Conservation (phyloP, 2,113 vertebrate genomes). For the Lycocorax pyrrhopterus region DNA sequence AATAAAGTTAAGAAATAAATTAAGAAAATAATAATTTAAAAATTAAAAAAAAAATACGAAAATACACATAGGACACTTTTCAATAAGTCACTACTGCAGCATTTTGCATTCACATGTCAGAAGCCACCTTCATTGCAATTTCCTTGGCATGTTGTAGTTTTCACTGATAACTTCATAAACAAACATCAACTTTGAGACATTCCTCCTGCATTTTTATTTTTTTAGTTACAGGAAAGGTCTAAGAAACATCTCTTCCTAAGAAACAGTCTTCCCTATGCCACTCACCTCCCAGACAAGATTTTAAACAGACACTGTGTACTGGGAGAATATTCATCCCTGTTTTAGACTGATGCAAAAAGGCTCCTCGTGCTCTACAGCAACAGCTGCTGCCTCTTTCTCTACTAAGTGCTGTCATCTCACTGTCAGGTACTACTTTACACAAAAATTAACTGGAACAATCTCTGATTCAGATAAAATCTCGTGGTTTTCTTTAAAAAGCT, state of each 20-base stretch:
- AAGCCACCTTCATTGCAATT: not conserved
- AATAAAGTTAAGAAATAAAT: not conserved
- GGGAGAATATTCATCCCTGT: not conserved
- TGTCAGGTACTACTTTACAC: not conserved
- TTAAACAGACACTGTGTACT: not conserved
- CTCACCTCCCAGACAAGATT: not conserved
- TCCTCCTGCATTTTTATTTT: accelerated
- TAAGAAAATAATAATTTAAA: not conserved
- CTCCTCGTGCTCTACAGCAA: not conserved
- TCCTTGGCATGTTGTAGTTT: not conserved
- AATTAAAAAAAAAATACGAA: not conserved
- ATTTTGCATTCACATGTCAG: not conserved
- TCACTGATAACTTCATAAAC: not conserved
- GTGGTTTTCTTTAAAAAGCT: not conserved
- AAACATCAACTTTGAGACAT: not conserved
- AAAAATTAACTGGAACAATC: not conserved
- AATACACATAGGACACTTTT: not conserved
- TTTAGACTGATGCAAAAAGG: not conserved
- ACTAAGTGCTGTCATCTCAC: not conserved
- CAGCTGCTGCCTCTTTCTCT: not conserved
- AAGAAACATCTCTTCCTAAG: not conserved
- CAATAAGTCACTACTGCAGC: not conserved
- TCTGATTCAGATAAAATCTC: not conserved
- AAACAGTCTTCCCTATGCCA: not conserved
- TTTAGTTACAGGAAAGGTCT: not conserved